Percentiles rank a stretch among this genome's conserved stretches.
Evolutionary conservation across 1,140 invertebrate genomes (phyloP).

Genomic region (Ectropis grisescens): DNA sequence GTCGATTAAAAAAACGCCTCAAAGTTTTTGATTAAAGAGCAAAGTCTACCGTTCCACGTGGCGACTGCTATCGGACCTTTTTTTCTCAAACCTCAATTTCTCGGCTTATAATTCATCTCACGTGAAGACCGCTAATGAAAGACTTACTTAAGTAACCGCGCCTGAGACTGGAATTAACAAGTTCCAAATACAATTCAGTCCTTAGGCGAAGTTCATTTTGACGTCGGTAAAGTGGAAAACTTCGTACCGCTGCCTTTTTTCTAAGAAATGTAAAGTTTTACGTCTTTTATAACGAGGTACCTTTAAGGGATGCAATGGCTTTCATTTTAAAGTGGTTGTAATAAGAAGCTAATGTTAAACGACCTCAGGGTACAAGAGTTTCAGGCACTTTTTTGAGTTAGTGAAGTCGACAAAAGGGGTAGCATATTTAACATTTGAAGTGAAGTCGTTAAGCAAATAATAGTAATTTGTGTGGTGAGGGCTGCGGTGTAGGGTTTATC

Average conservation of each 20-base stretch:
- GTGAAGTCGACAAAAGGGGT: too few relatives aligned
- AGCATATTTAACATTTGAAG: slow-evolving; percentile 15
- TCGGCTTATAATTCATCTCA: slow-evolving; percentile 49
- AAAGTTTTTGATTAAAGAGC: too few relatives aligned
- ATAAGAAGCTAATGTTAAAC: too few relatives aligned
- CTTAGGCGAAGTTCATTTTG: slow-evolving; percentile 50
- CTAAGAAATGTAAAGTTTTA: slow-evolving; percentile 41
- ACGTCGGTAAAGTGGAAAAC: slow-evolving; percentile 57
- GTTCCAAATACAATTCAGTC: slow-evolving; percentile 59
- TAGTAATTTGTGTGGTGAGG: slow-evolving; percentile 36
- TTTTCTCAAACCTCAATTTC: slow-evolving; percentile 36
- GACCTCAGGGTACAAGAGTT: too few relatives aligned
- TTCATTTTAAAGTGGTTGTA: too few relatives aligned
- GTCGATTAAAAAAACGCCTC: too few relatives aligned
- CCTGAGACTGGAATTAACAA: slow-evolving; percentile 59
- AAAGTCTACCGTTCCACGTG: too few relatives aligned
- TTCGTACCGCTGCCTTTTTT: slow-evolving; percentile 39
- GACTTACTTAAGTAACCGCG: slow-evolving; percentile 59
- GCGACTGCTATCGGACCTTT: slow-evolving; percentile 8
- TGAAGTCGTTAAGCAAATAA: slow-evolving; percentile 34
- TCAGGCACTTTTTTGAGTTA: too few relatives aligned
- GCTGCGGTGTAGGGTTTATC: slow-evolving; percentile 38
- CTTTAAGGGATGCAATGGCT: too few relatives aligned
- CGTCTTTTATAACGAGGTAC: slow-evolving; percentile 35
- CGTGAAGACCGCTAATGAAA: slow-evolving; percentile 62